Conservation (phyloP, 2,797 vertebrate genomes). For the Channa striata region DNA sequence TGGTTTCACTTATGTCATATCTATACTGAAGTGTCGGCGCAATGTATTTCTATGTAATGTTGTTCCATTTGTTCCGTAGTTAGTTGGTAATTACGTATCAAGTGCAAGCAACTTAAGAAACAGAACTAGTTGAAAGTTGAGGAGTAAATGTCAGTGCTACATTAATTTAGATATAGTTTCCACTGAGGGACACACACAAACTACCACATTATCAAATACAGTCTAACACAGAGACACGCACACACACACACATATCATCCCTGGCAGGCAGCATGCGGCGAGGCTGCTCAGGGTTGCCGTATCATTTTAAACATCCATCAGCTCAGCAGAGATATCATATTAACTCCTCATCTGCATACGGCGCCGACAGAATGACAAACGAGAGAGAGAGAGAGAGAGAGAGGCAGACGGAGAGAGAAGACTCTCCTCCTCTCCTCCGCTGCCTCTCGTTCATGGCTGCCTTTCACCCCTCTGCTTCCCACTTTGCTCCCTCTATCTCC, state of each 20-base stretch:
- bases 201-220: constrained; percentile 15
- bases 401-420: constrained; percentile 12
- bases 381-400: constrained; percentile 45
- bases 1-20: no score
- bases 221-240: constrained; percentile 26
- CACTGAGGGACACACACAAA: constrained; percentile 34
- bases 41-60: no score
- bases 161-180: constrained; percentile 43
- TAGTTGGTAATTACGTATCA: neutral
- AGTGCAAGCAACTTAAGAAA: neutral
- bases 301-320: constrained; percentile 83
- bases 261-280: constrained; percentile 61
- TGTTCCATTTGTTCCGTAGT: no score
- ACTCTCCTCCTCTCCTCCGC: constrained; percentile 20
- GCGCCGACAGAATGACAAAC: constrained; percentile 82
- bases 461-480: constrained; percentile 47
- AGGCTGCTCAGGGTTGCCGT: constrained; percentile 70
- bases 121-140: constrained; percentile 24
- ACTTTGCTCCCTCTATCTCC: constrained; percentile 59
- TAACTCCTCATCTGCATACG: constrained; percentile 83
- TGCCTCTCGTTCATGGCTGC: constrained; percentile 58
- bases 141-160: constrained; percentile 17
- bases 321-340: constrained; percentile 82
- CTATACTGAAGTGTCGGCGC: no score
- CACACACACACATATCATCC: constrained; percentile 42